phyloP scores from a whole-genome alignment of 1,140 invertebrate species.

The Drosophila tani region DNA sequence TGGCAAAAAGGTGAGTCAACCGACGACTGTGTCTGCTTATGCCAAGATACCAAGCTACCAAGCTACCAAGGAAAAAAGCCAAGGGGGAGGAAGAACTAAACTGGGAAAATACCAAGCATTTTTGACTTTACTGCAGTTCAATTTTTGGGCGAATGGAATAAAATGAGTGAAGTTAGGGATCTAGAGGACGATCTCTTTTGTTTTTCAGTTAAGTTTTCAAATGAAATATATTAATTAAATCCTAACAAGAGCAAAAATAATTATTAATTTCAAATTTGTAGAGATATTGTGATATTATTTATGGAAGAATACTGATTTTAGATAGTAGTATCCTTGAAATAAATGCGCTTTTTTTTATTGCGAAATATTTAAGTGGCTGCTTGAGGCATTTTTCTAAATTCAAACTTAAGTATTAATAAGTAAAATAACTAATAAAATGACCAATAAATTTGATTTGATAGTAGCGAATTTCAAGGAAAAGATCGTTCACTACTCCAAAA shows the following conservation, averaged over 20 bases:
- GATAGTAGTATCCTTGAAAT: neutral
- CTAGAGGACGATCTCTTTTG: too few relatives aligned
- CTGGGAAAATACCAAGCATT: constrained; percentile 4
- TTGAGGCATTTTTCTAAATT: too few relatives aligned
- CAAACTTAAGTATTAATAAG: too few relatives aligned
- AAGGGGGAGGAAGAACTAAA: neutral
- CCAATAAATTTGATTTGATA: too few relatives aligned
- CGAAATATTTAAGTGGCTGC: too few relatives aligned
- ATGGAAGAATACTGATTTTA: neutral
- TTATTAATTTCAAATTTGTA: neutral
- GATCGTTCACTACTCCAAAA: too few relatives aligned
- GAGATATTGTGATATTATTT: neutral
- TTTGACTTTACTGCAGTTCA: neutral
- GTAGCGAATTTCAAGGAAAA: too few relatives aligned
- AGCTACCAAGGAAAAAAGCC: neutral
- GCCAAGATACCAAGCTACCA: constrained; percentile 4
- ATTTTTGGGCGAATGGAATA: neutral
- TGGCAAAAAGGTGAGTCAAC: constrained; percentile 47
- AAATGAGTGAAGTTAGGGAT: neutral
- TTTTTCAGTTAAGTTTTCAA: neutral
- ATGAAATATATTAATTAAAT: neutral
- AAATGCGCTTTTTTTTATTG: neutral
- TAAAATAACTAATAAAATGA: too few relatives aligned
- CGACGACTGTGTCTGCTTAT: constrained; percentile 37
- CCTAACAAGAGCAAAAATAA: too few relatives aligned